Evolutionary conservation across 2,888 invertebrate species (phyloP), one percentile per base, ranked within the genome.

Genomic region (Epinotia ramella): DNA sequence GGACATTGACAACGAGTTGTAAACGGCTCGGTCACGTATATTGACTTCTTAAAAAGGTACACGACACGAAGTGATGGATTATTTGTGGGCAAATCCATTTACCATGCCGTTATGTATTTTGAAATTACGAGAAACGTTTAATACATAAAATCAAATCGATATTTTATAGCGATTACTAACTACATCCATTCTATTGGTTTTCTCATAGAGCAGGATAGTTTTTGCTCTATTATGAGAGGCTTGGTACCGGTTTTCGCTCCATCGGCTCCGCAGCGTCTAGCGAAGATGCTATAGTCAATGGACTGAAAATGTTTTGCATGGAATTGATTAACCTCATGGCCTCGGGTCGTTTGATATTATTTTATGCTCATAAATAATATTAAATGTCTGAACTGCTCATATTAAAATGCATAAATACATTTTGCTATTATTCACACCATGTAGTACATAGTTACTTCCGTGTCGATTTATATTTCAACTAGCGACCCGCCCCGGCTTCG

Each of bases 231-330:
- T 53, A 84, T 86, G 83, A 87, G 86, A 86, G 86, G 86, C 84
- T 77, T 74, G 78, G 80, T 88, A 93, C 93, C 92, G 92, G 93
- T 93, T 92, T 85, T 84, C 80, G 80, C 80, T 80, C 84, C 83
- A 80, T 84, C 84, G 93, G 94, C 94, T 93, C 94, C 94, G 81
- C 86, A 82, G 77, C 86, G 94, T 94, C 94, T 94, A 86, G 89
- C 88, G 81, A 84, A 84, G 85, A 85, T 85, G 84, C 82, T 81
- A 83, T 86, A 86, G 82, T 90, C 88, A 91, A 91, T 89, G 88
- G 87, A 86, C 86, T 87, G 85, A 86, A 87, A 88, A 88, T 84
- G 84, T 85, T 87, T 86, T 81, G 86, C 87, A 83, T 87, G 82
- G 84, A 88, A 89, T 89, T 86, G 86, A 89, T 91, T 88, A 88